These are phyloP conservation scores for Antennarius striatus DNA, from an alignment of 2,113 vertebrate genomes.

Conservation along the genomic window DNA sequence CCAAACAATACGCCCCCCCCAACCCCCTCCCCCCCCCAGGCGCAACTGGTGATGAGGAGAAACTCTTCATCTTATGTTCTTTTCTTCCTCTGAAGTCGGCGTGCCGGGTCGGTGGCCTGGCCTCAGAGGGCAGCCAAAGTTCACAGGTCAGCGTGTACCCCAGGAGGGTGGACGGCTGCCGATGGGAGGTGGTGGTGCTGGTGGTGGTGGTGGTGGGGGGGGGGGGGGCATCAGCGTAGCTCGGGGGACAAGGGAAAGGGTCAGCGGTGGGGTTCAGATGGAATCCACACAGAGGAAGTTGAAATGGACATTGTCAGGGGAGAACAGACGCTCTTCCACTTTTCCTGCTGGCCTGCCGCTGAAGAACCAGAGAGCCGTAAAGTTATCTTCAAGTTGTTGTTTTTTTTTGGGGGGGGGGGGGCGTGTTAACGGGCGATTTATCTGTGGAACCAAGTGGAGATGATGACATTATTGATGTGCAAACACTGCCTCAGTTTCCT, in stretches of 20 bases:
- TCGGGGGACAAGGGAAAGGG: constrained; percentile 58
- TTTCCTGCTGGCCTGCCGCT: constrained; percentile 20
- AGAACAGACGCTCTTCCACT: constrained; percentile 31
- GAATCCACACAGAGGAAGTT: constrained; percentile 66
- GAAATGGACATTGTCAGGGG: constrained; percentile 63
- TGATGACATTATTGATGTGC: constrained; percentile 21
- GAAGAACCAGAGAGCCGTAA: neutral
- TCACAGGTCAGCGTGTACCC: constrained; percentile 71
- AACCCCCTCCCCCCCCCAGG: constrained; percentile 29
- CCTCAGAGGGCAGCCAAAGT: constrained; percentile 65
- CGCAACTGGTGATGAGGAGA: constrained; percentile 45
- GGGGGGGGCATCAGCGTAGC: constrained; percentile 50
- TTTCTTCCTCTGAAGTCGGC: constrained; percentile 62
- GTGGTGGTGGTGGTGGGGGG: no score
- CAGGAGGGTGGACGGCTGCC: constrained; percentile 61
- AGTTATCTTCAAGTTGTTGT: constrained; percentile 6
- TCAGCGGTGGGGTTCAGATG: constrained; percentile 73
- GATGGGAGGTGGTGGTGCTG: no score
- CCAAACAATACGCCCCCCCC: constrained; percentile 18
- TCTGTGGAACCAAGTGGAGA: constrained; percentile 14
- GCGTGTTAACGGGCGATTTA: constrained; percentile 36
- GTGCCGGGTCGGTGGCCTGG: constrained; percentile 55
- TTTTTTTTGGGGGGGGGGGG: neutral
- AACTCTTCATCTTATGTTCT: constrained; percentile 67
- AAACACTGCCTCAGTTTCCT: constrained; percentile 24